Base-by-base conservation (phyloP, 2,888 invertebrate species). In the Drosophila kanekoi region DNA sequence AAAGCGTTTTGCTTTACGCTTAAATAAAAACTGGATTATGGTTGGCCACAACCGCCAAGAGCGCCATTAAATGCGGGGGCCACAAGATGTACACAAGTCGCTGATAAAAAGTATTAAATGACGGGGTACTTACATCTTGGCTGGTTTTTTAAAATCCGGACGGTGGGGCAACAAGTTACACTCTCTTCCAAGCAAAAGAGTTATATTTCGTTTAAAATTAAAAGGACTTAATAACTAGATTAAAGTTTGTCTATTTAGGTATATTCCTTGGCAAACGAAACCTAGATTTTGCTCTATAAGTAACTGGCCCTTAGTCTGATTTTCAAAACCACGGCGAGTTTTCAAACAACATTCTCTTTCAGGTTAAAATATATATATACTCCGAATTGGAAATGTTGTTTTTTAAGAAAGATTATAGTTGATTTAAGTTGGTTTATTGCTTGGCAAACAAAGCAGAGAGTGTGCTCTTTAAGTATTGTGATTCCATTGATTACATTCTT, bases 11-110 rank as follows among this genome's bases (percentile, higher is more conserved):
- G 58, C 51, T 51, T 65, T 69, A 48, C 64, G 52, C 48, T 63
- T 16, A 40, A 61, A 61, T 68, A 45, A 60, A 53, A 68, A 68
- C 16, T 75, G 56, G 52, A 53, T 75, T 69, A 61, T 67, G 68
- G 45, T n/a, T 40, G 10, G 33, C 28, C 47, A 35, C 32, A 41
- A 66, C 13, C 62, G 40, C 28, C 13, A 35, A 35, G 3, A 28
- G 54, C 35, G 43, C 57, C 59, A 51, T 71, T 51, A 74, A 59
- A 44, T 58, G 45, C 20, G 43, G 20, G 14, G n/a, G n/a, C 38
- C 48, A 37, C 11, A 20, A n/a, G 10, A 62, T 20, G 32, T 16
- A 18, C 44, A 20, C 28, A 47, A 38, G 35, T 67, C 53, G 16
- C 57, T 49, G 14, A 33, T 14, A 28, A 41, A 41, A 8, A 18